Base-by-base conservation (phyloP, 2,113 vertebrate species). In the Silurus asotus region DNA sequence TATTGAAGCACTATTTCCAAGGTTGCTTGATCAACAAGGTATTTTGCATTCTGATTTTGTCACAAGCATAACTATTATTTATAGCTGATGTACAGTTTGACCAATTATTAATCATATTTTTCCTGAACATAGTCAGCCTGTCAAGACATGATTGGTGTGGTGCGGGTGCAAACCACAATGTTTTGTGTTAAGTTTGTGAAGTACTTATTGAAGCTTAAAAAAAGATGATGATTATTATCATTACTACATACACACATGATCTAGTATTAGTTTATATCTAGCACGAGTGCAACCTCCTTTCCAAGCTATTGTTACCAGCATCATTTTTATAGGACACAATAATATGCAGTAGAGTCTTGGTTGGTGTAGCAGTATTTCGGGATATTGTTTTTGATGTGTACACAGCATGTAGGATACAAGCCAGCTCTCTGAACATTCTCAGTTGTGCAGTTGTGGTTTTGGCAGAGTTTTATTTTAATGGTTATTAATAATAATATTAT, bases 331-430 rank as follows among this genome's bases (percentile, higher is more conserved):
- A 56, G 56, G 53, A 74, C 74, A 51, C 56, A 74, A 23, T 23
- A 49, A 49, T 14, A 0, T 0, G 53, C 65, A 69, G 28, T 51
- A 55, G 49, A 19, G n/a, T 28, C 67, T 64, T 77, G 19, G 83
- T n/a, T 45, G 62, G 19, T 62, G n/a, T 53, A 55, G 67, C 69
- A 15, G 45, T 81, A 74, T 79, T 88, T 74, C n/a, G 13, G 81
- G 65, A 14, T 37, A 53, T 75, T 53, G 78, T 67, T 70, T 81
- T 23, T 56, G 58, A 49, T 78, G 67, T 53, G 49, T 13, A 17
- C 77, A 72, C 72, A 81, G 56, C 67, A 62, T 77, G 79, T 58
- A 87, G 76, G 67, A 81, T 37, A 51, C 58, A 83, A 81, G 53
- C 49, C 14, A 19, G 80, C 49, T 48, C 55, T 15, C 79, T 56